Percentiles rank a stretch among this genome's conserved stretches.
Evolutionary conservation across 2,888 invertebrate species (phyloP).

Genomic region (Strigamia crassipes): DNA sequence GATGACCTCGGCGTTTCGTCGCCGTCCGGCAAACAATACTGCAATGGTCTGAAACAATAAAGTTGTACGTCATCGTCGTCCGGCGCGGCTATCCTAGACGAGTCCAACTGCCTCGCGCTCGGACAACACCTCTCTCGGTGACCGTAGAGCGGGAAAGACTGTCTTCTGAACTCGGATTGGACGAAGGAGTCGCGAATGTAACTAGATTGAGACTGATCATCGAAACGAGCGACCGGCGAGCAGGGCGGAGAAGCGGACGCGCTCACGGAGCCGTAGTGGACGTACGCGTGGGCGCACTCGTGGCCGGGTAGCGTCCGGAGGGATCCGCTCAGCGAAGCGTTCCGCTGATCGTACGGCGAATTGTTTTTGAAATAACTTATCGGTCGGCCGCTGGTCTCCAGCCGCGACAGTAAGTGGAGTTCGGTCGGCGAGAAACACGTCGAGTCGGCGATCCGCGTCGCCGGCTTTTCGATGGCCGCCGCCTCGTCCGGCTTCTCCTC

Average conservation of each 20-base stretch:
- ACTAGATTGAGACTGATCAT: neutral
- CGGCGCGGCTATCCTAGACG: no score
- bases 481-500: constrained; percentile 1
- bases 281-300: neutral
- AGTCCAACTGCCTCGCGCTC: neutral
- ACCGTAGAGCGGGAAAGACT: constrained; percentile 51
- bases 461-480: neutral
- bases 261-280: constrained; percentile 43
- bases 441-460: neutral
- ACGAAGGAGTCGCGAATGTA: constrained; percentile 51
- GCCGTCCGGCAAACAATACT: neutral
- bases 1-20: constrained; percentile 26
- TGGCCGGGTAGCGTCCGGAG: constrained; percentile 13
- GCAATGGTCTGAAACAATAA: neutral
- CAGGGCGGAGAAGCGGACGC: constrained; percentile 35
- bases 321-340: constrained; percentile 15
- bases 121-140: neutral
- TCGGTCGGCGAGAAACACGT: constrained; percentile 27
- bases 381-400: neutral
- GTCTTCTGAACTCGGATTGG: constrained; percentile 51
- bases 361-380: neutral
- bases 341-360: constrained; percentile 14
- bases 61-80: neutral
- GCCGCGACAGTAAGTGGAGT: neutral
- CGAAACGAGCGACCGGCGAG: neutral